These are phyloP conservation scores for Polymixis flavicincta DNA, from an alignment of 2,888 invertebrate species.

Conservation along the genomic window DNA sequence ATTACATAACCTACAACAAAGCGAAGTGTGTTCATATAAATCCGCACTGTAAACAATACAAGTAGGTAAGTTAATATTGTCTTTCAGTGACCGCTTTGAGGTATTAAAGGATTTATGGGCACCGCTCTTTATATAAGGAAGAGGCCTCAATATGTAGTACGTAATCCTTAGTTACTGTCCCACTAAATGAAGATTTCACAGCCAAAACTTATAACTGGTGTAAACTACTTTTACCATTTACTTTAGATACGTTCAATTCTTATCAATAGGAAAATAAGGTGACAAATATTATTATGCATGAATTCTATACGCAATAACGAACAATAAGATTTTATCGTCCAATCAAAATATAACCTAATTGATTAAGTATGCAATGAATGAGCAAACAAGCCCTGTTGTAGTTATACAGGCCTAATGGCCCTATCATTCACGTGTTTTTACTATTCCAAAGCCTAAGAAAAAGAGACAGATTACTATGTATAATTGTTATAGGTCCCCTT, in stretches of 20 bases:
- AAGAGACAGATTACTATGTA: not conserved
- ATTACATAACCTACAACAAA: not conserved
- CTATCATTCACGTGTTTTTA: not conserved
- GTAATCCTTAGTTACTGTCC: not conserved
- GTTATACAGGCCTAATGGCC: not conserved
- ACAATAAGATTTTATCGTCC: conserved; percentile 25
- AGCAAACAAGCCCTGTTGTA: not conserved
- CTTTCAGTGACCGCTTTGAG: conserved; percentile 4
- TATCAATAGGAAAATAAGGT: conserved; percentile 25
- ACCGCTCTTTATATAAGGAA: conserved; percentile 5
- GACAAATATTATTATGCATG: conserved; percentile 24
- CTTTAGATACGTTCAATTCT: conserved; percentile 3
- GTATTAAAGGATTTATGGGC: conserved; percentile 1
- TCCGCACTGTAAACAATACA: not conserved
- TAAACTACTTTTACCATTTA: conserved; percentile 4
- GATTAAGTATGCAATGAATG: not conserved
- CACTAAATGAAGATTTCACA: not conserved
- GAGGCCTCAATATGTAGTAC: not conserved
- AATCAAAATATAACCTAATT: conserved; percentile 31
- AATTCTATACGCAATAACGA: conserved; percentile 16
- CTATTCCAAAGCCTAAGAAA: not conserved
- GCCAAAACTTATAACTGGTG: not conserved
- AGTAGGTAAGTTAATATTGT: conserved; percentile 21
- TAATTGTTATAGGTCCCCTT: not conserved
- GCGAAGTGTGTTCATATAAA: not conserved